Evolutionary conservation across 2,113 vertebrate species (phyloP).

Genomic region (Catharus fuscescens): DNA sequence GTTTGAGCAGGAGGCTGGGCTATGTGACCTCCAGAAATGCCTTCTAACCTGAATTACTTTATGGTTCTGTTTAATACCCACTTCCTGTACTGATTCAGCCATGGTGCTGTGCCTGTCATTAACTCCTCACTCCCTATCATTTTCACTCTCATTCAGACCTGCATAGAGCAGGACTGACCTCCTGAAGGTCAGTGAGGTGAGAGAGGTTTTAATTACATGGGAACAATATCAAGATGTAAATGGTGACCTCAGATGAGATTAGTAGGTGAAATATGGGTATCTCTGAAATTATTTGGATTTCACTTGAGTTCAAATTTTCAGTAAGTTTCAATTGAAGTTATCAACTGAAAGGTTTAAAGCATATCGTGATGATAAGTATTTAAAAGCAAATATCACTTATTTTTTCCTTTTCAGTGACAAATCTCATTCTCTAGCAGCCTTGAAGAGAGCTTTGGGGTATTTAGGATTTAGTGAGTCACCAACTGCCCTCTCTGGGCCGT

Average conservation of each 20-base stretch:
- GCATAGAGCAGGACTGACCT: background rate
- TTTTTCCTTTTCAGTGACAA: background rate
- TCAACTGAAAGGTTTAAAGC: background rate
- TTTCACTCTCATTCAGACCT: background rate
- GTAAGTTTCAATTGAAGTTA: background rate
- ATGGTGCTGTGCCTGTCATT: background rate
- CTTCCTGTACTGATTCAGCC: background rate
- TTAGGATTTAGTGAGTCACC: slow-evolving; percentile 9
- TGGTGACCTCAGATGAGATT: background rate
- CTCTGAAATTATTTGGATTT: background rate
- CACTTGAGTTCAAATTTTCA: background rate
- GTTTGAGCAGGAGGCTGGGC: background rate
- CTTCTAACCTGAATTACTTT: background rate
- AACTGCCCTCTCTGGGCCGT: background rate
- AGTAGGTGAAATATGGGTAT: background rate
- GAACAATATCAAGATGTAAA: background rate
- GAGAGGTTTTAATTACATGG: background rate
- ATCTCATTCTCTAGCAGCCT: background rate
- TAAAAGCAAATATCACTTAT: background rate
- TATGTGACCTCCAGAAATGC: background rate
- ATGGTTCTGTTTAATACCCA: background rate
- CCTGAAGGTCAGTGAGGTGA: background rate
- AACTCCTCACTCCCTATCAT: background rate
- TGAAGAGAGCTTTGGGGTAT: background rate
- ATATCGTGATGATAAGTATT: background rate